Evolutionary conservation across 2,888 invertebrate genomes (phyloP).

Genomic region (Chrysolina haemoptera): DNA sequence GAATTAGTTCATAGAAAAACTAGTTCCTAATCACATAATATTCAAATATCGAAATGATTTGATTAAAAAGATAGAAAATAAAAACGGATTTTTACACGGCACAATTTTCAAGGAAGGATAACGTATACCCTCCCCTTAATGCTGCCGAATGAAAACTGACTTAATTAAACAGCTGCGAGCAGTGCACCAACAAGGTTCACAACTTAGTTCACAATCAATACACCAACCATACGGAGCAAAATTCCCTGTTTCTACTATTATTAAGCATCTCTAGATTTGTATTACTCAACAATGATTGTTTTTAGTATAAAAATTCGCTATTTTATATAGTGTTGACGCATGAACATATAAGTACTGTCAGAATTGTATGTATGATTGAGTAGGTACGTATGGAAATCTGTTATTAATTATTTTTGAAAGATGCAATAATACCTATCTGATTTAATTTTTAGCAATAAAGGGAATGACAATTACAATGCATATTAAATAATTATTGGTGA

Average conservation of each 20-base stretch:
- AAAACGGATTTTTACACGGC: conserved; percentile 20
- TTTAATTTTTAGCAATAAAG: too few species aligned
- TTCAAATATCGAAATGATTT: background rate
- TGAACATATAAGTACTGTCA: too few species aligned
- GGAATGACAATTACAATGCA: too few species aligned
- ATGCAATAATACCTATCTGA: too few species aligned
- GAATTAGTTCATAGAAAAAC: background rate
- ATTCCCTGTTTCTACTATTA: conserved; percentile 57
- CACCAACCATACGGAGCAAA: conserved; percentile 58
- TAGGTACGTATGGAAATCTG: too few species aligned
- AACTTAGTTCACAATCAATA: conserved; percentile 34
- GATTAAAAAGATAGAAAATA: background rate
- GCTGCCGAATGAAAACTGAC: conserved; percentile 51
- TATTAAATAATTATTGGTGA: too few species aligned
- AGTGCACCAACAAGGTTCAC: conserved; percentile 29
- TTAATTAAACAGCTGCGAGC: conserved; percentile 16
- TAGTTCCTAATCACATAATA: conserved; percentile 26
- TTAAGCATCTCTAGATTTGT: conserved; percentile 4
- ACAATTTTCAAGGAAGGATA: background rate
- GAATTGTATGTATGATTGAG: too few species aligned
- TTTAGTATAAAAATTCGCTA: background rate
- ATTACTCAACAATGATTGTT: background rate
- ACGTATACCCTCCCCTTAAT: conserved; percentile 40
- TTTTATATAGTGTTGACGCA: too few species aligned
- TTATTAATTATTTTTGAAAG: too few species aligned